Evolutionary conservation across 2,888 invertebrate species (phyloP), one percentile per base, ranked within the genome.

Genomic region (Volucella inflata): DNA sequence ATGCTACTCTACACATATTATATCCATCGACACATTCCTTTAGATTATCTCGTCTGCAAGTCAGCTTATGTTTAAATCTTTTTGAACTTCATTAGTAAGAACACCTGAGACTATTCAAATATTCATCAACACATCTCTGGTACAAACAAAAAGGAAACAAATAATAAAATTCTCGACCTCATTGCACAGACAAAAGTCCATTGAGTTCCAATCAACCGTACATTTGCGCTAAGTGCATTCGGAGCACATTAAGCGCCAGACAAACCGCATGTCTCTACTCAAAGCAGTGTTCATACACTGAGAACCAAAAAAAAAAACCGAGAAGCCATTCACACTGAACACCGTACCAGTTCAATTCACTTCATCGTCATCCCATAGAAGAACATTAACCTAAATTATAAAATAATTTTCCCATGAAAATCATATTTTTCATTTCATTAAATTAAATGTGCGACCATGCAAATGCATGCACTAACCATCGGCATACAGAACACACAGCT

Each of bases 401-500:
- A 53, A 85, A 81, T 85, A 77, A 77, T 85, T 85, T 67, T 51
- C 40, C 62, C 84, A 76, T 85, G 76, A 67, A 85, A 85, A 71
- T 71, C 75, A 85, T 68, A 72, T 81, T 74, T 67, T 72, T 77
- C 72, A 76, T 81, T 85, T 77, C 72, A 85, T 85, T 76, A 77
- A 85, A 85, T 85, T 76, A 77, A 85, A 81, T 81, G 81, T 80
- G 76, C 80, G 76, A 71, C 71, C 71, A 76, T 85, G 75, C 75
- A 70, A 75, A 80, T 67, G 84, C 10, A 30, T 30, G 57, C 53
- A 48, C 74, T 79, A 64, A 72, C 71, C 78, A 67, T 36, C 30
- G 21, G 12, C 48, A 48, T 30, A 30, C 30, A 30, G 30, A 30
- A 2, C 30, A 30, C 30, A 30, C 30, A 30, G 30, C 30, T 30